Evolutionary conservation across 2,888 invertebrate species (phyloP).

Genomic region (Napeogenes inachia): DNA sequence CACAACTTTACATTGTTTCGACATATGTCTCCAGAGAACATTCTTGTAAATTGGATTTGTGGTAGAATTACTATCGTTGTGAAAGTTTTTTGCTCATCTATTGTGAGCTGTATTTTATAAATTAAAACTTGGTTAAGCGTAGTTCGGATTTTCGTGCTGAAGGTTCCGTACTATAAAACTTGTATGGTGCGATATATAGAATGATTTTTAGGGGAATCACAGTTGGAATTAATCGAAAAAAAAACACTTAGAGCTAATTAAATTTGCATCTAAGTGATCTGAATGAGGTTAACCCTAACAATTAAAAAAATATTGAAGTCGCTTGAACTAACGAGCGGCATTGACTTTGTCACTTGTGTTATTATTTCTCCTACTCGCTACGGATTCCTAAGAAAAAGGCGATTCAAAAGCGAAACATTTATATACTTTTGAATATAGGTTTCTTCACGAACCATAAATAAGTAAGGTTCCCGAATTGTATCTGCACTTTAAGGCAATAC

Average conservation of each 20-base stretch:
- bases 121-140: slow-evolving; percentile 1
- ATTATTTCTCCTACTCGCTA: too few relatives aligned
- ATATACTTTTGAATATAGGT: too few relatives aligned
- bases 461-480: slow-evolving; percentile 11
- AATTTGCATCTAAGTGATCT: too few relatives aligned
- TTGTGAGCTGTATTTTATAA: slow-evolving; percentile 2
- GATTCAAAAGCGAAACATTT: too few relatives aligned
- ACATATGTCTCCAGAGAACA: slow-evolving; percentile 65
- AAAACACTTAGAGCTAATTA: too few relatives aligned
- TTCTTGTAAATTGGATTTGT: slow-evolving; percentile 73
- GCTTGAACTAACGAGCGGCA: too few relatives aligned
- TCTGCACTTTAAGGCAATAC: slow-evolving; percentile 13
- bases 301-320: too few relatives aligned
- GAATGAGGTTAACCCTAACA: too few relatives aligned
- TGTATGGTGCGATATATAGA: neutral
- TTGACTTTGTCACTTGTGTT: too few relatives aligned
- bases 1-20: slow-evolving; percentile 67
- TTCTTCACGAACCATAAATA: neutral
- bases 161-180: neutral
- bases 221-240: too few relatives aligned
- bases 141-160: neutral
- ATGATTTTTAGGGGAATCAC: neutral
- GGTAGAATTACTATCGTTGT: slow-evolving; percentile 52
- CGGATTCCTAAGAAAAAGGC: too few relatives aligned
- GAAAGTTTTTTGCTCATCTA: slow-evolving; percentile 33